Percentiles rank a stretch among this genome's conserved stretches.
phyloP scores from a whole-genome alignment of 2,888 invertebrate species.

The Aethes cnicana region DNA sequence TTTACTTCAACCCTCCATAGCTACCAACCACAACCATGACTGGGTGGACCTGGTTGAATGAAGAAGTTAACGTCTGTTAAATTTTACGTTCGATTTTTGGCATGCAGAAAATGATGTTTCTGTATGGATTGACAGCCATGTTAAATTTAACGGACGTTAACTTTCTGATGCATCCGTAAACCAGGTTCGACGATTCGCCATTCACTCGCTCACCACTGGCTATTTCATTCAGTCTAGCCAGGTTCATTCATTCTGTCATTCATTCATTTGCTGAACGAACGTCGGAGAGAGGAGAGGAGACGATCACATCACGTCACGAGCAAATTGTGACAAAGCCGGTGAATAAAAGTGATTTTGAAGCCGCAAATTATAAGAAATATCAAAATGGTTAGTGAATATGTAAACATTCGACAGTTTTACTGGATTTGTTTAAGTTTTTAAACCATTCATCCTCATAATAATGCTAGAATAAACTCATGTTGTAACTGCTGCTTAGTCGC shows the following conservation, averaged over 20 bases:
- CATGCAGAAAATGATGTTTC: too few relatives aligned
- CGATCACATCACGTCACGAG: too few relatives aligned
- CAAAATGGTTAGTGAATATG: constrained; percentile 35
- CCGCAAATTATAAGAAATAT: background rate
- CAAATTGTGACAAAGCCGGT: constrained; percentile 27
- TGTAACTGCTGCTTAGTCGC: constrained; percentile 45
- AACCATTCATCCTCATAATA: background rate
- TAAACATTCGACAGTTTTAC: constrained; percentile 10
- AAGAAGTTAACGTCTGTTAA: too few relatives aligned
- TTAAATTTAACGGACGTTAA: too few relatives aligned
- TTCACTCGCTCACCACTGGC: background rate
- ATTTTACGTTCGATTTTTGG: too few relatives aligned
- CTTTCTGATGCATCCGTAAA: too few relatives aligned
- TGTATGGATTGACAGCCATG: too few relatives aligned
- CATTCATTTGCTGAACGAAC: background rate
- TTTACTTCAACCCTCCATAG: too few relatives aligned
- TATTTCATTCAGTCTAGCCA: constrained; percentile 1
- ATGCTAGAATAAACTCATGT: constrained; percentile 33
- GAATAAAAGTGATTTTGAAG: constrained; percentile 5
- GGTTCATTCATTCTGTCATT: background rate
- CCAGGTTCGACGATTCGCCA: too few relatives aligned
- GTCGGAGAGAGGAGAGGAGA: too few relatives aligned
- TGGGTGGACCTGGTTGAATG: too few relatives aligned
- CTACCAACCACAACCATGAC: too few relatives aligned
- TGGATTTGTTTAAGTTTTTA: background rate